Evolutionary conservation across 2,888 invertebrate species (phyloP), one percentile per base, ranked within the genome.

Genomic region (Lysandra coridon): DNA sequence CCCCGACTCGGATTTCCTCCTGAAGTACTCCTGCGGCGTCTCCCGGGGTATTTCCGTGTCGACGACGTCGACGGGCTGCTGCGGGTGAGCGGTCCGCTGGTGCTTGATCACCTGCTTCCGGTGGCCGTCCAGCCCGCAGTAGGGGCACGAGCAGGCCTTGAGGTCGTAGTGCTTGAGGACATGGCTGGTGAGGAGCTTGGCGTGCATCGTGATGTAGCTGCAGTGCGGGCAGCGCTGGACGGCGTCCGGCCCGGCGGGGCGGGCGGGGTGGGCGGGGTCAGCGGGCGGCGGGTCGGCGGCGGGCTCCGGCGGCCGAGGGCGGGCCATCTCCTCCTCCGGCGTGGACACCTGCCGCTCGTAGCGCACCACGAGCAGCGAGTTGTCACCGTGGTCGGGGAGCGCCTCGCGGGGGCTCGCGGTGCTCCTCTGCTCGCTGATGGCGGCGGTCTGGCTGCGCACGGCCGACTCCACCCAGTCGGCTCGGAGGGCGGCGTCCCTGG

Each of bases 91-190:
- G 0, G 79, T 82, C 30, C 83, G 82, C 30, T 89, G 83, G 80
- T 95, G 95, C 3, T 80, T 82, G 0, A 85, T 78, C 17, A 95
- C 83, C 0, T 81, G 69, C 30, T 84, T 83, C 23, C 88, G 88
- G 4, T 87, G 83, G 1, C 89, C 88, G 1, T 84, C 85, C 78
- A 85, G 87, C 1, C 85, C 81, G 82, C 96, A 96, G 80, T 91
- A 86, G 0, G 81, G 82, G 82, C 96, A 96, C 1, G 83, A 83
- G 80, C 85, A 93, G 0, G 95, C 92, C 80, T 92, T 93, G 10
- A 94, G 82, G 4, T 89, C 87, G 88, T 92, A 95, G 84, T 96
- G 96, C 3, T 89, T 85, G 57, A 91, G 84, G 6, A 92, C 84
- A 83, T 96, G 96, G 73, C 88, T 86, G 23, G 86, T 87, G n/a